Percentiles rank a stretch among this genome's conserved stretches.
These are phyloP conservation scores for Caenorhabditis sp. DNA, from an alignment of 2,888 invertebrate species.

Conservation along the genomic window DNA sequence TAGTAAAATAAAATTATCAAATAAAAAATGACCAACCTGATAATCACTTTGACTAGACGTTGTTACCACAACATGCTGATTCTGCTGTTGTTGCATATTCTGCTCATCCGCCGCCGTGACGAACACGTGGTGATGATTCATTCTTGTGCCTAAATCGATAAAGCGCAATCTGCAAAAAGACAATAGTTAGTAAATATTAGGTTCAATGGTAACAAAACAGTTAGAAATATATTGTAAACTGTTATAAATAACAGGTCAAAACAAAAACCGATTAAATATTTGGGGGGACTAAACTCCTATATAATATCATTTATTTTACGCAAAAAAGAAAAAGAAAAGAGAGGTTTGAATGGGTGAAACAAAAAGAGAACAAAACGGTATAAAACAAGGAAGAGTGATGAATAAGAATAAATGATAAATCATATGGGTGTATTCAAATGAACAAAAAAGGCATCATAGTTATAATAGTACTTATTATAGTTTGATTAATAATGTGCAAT, in stretches of 20 bases:
- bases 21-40: neutral
- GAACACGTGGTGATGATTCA: conserved; percentile 1
- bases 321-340: neutral
- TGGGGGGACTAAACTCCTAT: neutral
- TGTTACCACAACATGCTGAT: neutral
- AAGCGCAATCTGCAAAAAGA: neutral
- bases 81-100: neutral
- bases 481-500: neutral
- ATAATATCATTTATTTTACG: neutral
- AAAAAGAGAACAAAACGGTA: neutral
- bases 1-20: no score
- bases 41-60: neutral
- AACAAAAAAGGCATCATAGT: conserved; percentile 4
- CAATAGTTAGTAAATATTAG: neutral
- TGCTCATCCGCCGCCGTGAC: conserved; percentile 6
- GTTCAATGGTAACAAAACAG: neutral
- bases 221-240: neutral
- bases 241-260: neutral
- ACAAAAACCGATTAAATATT: neutral
- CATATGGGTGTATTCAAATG: conserved; percentile 1
- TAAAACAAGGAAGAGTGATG: neutral
- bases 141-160: conserved; percentile 1
- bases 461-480: neutral
- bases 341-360: neutral
- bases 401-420: neutral